Evolutionary conservation across 2,113 vertebrate species (phyloP).

Genomic region (Myotis lucifugus): DNA sequence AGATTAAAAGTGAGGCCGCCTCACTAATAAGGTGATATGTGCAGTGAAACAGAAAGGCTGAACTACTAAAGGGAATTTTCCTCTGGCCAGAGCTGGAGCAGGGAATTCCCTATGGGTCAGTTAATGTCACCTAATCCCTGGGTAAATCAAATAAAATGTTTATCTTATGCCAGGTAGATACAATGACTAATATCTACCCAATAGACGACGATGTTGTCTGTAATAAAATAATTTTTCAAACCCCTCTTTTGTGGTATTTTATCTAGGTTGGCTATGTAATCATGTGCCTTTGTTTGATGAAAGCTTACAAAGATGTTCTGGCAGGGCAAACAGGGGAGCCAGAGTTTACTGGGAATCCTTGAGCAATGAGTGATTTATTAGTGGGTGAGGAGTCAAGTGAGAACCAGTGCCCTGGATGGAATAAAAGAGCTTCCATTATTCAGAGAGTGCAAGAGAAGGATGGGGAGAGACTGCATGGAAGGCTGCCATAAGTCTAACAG

Average conservation of each 20-base stretch:
- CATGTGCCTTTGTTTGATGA: constrained; percentile 56
- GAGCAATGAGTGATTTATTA: constrained; percentile 72
- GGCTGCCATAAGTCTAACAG: constrained; percentile 71
- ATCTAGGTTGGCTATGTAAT: constrained; percentile 32
- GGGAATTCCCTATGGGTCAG: not conserved
- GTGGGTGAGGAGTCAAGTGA: constrained; percentile 77
- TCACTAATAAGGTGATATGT: not conserved
- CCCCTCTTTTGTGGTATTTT: not conserved
- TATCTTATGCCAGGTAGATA: not conserved
- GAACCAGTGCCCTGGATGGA: constrained; percentile 62
- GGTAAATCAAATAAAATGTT: constrained; percentile 45
- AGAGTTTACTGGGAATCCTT: constrained; percentile 76
- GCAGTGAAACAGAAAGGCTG: constrained; percentile 27
- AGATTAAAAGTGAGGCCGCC: not conserved
- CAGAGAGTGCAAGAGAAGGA: constrained; percentile 37
- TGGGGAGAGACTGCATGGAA: constrained; percentile 62
- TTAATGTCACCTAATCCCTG: constrained; percentile 26
- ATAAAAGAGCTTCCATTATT: constrained; percentile 76
- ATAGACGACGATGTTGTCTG: not conserved
- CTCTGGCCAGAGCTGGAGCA: not conserved
- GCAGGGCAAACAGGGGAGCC: constrained; percentile 59
- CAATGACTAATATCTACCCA: not conserved
- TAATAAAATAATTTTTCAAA: not conserved
- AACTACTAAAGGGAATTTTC: not conserved
- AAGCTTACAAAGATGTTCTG: constrained; percentile 67